A percentile compares a stretch with the other conserved stretches of the same genome.
Conservation (phyloP, 2,888 invertebrate genomes). For the Drosophila parthenogenetica region DNA sequence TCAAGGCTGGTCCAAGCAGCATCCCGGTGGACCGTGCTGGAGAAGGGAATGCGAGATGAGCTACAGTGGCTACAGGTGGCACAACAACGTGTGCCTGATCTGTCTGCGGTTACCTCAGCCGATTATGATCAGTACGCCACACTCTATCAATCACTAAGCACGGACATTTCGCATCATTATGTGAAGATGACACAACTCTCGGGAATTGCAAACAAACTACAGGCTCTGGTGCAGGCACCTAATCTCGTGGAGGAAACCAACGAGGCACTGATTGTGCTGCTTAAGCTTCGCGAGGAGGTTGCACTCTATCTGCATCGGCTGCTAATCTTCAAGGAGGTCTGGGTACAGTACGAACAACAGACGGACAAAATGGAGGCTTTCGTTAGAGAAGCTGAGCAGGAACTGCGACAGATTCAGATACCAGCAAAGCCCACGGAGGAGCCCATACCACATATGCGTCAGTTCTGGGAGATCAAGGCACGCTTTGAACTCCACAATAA, state of each 20-base stretch:
- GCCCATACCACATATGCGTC: constrained; percentile 90
- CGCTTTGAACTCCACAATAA: constrained; percentile 94
- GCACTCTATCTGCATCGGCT: constrained; percentile 90
- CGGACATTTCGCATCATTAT: constrained; percentile 92
- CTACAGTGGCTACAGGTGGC: constrained; percentile 93
- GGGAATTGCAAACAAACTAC: constrained; percentile 90
- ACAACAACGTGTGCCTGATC: constrained; percentile 92
- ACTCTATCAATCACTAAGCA: constrained; percentile 91
- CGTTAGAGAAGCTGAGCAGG: constrained; percentile 90
- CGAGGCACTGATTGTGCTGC: constrained; percentile 89
- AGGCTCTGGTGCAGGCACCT: constrained; percentile 90
- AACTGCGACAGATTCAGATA: constrained; percentile 88
- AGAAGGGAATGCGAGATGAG: constrained; percentile 93
- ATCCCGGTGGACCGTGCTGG: constrained; percentile 92
- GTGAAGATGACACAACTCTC: constrained; percentile 91
- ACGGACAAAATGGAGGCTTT: constrained; percentile 91
- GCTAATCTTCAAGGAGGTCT: constrained; percentile 91
- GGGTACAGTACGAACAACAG: constrained; percentile 90
- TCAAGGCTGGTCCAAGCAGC: constrained; percentile 94
- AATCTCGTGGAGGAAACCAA: constrained; percentile 91
- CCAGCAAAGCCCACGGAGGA: constrained; percentile 87
- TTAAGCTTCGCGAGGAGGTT: constrained; percentile 91
- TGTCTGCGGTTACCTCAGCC: constrained; percentile 91
- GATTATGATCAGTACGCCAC: constrained; percentile 95
- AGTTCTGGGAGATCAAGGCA: constrained; percentile 95